These are phyloP conservation scores for Fopius arisanus DNA, from an alignment of 1,140 invertebrate species.

Conservation along the genomic window DNA sequence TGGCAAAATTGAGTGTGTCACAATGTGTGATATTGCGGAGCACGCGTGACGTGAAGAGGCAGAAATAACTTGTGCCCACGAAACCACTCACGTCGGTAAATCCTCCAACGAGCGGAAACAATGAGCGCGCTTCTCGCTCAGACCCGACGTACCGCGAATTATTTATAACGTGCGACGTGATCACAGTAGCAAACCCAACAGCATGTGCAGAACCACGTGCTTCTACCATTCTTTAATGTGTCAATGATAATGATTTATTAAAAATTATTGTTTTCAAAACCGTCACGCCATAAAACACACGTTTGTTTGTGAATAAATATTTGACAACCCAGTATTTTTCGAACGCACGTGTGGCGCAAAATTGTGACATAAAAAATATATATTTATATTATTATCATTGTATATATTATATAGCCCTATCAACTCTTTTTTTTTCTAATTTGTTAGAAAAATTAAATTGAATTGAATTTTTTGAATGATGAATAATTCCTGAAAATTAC, in stretches of 20 bases:
- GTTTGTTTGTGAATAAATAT: too few species aligned
- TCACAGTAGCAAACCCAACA: not conserved
- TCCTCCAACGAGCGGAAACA: slow-evolving; percentile 16
- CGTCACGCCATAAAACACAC: too few species aligned
- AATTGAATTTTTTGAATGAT: too few species aligned
- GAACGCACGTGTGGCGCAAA: too few species aligned
- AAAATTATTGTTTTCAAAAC: too few species aligned
- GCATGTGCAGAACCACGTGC: not conserved
- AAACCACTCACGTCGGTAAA: not conserved
- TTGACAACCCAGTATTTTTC: too few species aligned
- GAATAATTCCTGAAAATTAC: too few species aligned
- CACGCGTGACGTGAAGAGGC: not conserved
- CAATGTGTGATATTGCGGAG: not conserved
- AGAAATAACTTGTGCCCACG: not conserved
- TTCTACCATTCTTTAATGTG: not conserved
- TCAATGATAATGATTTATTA: not conserved
- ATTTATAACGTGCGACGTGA: slow-evolving; percentile 22
- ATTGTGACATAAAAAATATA: too few species aligned
- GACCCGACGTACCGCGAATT: slow-evolving; percentile 7
- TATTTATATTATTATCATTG: too few species aligned
- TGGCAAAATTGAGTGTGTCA: slow-evolving; percentile 1
- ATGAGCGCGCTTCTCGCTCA: not conserved
- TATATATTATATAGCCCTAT: too few species aligned
- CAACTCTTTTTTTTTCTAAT: too few species aligned
- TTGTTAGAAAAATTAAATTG: too few species aligned